Percentiles rank a stretch among this genome's conserved stretches.
Evolutionary conservation across 2,113 vertebrate genomes (phyloP).

Genomic region (Scatophagus argus): DNA sequence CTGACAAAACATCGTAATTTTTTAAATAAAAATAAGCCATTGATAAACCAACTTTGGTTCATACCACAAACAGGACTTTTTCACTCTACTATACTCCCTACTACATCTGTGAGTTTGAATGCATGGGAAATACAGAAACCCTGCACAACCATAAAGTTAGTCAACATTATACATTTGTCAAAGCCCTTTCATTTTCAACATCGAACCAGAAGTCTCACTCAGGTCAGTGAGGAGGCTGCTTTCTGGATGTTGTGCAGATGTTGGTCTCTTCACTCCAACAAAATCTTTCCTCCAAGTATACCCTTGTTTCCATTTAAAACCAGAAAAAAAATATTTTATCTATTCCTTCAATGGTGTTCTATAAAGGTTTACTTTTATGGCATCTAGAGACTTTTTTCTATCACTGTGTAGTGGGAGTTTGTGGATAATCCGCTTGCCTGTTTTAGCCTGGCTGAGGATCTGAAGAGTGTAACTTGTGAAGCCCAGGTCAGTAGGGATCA

Average conservation of each 20-base stretch:
- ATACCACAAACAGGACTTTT: no score
- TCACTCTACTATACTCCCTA: no score
- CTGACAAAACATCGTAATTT: not conserved
- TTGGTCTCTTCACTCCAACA: not conserved
- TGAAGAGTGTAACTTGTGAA: constrained; percentile 55
- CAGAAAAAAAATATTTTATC: constrained; percentile 1
- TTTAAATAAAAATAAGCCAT: not conserved
- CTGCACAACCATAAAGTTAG: no score
- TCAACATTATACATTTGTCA: not conserved
- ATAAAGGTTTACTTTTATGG: constrained; percentile 21
- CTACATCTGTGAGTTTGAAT: no score
- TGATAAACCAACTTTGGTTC: no score
- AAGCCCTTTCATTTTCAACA: not conserved
- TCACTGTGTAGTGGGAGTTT: not conserved
- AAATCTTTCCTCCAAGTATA: not conserved
- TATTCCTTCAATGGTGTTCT: not conserved
- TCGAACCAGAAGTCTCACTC: not conserved
- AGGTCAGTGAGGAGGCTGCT: not conserved
- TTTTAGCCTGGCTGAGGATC: constrained; percentile 52
- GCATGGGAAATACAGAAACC: no score
- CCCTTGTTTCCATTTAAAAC: constrained; percentile 16
- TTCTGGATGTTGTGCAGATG: not conserved
- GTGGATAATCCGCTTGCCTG: constrained; percentile 38
- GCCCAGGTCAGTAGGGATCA: constrained; percentile 46
- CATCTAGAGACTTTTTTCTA: constrained; percentile 14